Evolutionary conservation across 2,797 vertebrate genomes (phyloP).

Genomic region (Amblyopsis hoosieri): DNA sequence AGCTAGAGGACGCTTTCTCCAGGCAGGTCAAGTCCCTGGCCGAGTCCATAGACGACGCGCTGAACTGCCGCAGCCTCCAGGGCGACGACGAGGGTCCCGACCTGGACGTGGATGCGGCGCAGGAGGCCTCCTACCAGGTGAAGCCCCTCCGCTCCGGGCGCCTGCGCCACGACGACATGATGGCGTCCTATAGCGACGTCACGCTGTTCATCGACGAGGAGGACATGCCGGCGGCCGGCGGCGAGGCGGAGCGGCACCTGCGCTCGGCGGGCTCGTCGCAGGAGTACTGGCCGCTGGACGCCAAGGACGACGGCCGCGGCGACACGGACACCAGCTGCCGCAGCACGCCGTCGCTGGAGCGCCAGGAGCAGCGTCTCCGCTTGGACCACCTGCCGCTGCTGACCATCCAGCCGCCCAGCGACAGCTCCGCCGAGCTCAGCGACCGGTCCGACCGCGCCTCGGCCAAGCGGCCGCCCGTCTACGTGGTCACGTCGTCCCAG

Average conservation of each 20-base stretch:
- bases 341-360: slow-evolving; percentile 89
- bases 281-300: slow-evolving; percentile 91
- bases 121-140: slow-evolving; percentile 73
- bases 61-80: slow-evolving; percentile 93
- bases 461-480: slow-evolving; percentile 82
- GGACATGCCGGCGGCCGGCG: slow-evolving; percentile 88
- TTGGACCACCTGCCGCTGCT: slow-evolving; percentile 89
- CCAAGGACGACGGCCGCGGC: slow-evolving; percentile 87
- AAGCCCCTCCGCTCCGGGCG: slow-evolving; percentile 80
- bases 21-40: slow-evolving; percentile 96
- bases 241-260: slow-evolving; percentile 85
- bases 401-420: slow-evolving; percentile 91
- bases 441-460: slow-evolving; percentile 88
- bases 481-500: slow-evolving; percentile 76
- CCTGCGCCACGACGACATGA: slow-evolving; percentile 85
- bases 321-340: slow-evolving; percentile 92
- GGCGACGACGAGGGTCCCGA: slow-evolving; percentile 85
- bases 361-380: slow-evolving; percentile 86
- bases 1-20: slow-evolving; percentile 96
- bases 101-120: slow-evolving; percentile 76
- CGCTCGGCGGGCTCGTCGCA: slow-evolving; percentile 82
- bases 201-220: slow-evolving; percentile 97
- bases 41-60: slow-evolving; percentile 94
- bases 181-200: slow-evolving; percentile 93
- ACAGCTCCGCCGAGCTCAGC: slow-evolving; percentile 90